A percentile compares a stretch with the other conserved stretches of the same genome.
These are phyloP conservation scores for Carlito syrichta DNA, from an alignment of 2,113 vertebrate genomes.

Conservation along the genomic window DNA sequence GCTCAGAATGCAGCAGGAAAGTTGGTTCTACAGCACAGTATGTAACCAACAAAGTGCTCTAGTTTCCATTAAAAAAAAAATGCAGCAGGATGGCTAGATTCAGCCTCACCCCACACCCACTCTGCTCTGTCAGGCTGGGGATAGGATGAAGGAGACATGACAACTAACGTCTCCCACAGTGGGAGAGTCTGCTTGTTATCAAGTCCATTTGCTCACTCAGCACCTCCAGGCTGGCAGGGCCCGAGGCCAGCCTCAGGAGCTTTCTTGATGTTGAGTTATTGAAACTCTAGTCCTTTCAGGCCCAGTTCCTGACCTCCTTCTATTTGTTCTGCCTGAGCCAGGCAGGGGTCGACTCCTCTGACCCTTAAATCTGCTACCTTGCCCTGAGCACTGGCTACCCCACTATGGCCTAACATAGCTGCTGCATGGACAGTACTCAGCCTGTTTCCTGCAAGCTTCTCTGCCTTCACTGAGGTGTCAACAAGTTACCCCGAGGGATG, in stretches of 20 bases:
- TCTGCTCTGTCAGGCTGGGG: background rate
- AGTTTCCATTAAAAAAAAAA: too few relatives aligned
- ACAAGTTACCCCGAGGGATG: background rate
- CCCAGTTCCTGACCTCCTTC: background rate
- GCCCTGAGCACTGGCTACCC: background rate
- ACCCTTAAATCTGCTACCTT: rapidly evolving
- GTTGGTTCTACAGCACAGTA: too few relatives aligned
- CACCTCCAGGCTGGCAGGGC: background rate
- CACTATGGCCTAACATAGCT: rapidly evolving
- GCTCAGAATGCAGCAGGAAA: background rate
- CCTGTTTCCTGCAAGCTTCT: background rate
- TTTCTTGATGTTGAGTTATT: background rate
- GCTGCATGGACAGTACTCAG: too few relatives aligned
- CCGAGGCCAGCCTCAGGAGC: background rate
- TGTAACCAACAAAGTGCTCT: too few relatives aligned
- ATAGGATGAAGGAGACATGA: background rate
- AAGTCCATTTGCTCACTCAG: background rate
- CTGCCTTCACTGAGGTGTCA: background rate
- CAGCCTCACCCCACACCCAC: background rate
- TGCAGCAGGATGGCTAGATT: background rate
- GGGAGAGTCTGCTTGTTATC: background rate
- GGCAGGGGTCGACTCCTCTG: background rate
- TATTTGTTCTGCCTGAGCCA: background rate
- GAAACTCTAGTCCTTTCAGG: background rate
- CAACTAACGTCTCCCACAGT: background rate